phyloP scores from a whole-genome alignment of 2,888 invertebrate species.

The Orthosia cruda region DNA sequence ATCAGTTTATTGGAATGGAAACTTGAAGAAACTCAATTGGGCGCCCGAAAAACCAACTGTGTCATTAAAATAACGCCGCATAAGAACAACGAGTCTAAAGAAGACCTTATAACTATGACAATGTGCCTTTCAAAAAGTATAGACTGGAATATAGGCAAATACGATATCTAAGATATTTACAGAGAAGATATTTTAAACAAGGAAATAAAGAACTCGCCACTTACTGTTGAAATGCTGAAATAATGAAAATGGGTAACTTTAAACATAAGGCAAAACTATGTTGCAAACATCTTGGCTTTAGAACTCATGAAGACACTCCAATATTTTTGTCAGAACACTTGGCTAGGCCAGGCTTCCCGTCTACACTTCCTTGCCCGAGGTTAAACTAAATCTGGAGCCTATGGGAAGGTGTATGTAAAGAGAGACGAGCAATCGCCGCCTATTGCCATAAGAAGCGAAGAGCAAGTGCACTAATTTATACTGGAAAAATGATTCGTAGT shows the following conservation, averaged over 20 bases:
- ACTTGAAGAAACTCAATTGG: no score
- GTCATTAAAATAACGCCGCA: no score
- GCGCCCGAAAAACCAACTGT: no score
- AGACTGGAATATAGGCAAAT: neutral
- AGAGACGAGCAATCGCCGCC: neutral
- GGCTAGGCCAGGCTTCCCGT: neutral
- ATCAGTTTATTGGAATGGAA: no score
- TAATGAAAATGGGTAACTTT: slow-evolving; percentile 1
- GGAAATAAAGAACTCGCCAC: neutral
- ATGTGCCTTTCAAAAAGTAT: neutral
- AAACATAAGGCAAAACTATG: slow-evolving; percentile 1
- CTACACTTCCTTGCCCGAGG: neutral
- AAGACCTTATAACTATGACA: neutral
- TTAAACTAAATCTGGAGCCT: neutral
- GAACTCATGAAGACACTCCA: neutral
- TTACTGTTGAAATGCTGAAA: neutral
- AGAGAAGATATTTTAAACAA: neutral
- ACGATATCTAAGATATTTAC: neutral
- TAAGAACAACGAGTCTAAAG: neutral
- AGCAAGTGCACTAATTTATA: no score
- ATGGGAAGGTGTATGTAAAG: neutral
- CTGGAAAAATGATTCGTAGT: no score
- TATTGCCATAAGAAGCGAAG: no score
- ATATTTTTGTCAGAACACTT: neutral
- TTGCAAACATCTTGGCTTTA: no score